Base-by-base conservation (phyloP, 2,888 invertebrate species). In the Leucophora obtusa region DNA sequence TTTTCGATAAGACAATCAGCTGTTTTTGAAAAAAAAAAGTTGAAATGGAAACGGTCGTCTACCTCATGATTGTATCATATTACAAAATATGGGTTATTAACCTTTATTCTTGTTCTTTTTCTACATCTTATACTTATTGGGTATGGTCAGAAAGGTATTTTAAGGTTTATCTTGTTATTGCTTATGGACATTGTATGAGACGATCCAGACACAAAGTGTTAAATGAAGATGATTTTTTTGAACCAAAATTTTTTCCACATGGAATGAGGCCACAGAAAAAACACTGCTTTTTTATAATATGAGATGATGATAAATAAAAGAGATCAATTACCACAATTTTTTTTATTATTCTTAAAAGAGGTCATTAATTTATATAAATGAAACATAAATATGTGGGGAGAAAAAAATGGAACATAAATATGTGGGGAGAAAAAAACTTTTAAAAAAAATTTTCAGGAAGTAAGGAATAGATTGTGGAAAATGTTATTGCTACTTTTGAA, bases 11-110 rank as follows among this genome's bases (percentile, higher is more conserved):
- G 59, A 33, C 73, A 54, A 82, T 83, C 83, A 82, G 82, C 83
- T 82, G 79, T 77, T 82, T 81, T 69, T 28, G 28, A 10, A n/a
- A 38, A 15, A 17, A 18, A 54, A 59, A 77, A 74, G 51, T 14
- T 24, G 10, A 68, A 58, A 72, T 81, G 72, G 54, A 76, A 79
- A 79, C 82, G 83, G 82, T 83, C 83, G 83, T 82, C 83, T 74
- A 82, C 82, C 83, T 72, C 18, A 51, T 43, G 68, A 43, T 35
- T 17, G 43, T 76, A 75, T 80, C 76, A 62, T n/a, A 47, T 80
- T 76, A 69, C 80, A 53, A 17, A n/a, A 63, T 28, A 24, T 58
- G 63, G 80, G 43, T 63, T 80, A 76, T 62, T 72, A 75, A 80
- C 80, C 80, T 76, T 62, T 65, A 8, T 59, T 66, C 54, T 59